phyloP scores from a whole-genome alignment of 2,797 vertebrate genomes.

The Fringilla coelebs region DNA sequence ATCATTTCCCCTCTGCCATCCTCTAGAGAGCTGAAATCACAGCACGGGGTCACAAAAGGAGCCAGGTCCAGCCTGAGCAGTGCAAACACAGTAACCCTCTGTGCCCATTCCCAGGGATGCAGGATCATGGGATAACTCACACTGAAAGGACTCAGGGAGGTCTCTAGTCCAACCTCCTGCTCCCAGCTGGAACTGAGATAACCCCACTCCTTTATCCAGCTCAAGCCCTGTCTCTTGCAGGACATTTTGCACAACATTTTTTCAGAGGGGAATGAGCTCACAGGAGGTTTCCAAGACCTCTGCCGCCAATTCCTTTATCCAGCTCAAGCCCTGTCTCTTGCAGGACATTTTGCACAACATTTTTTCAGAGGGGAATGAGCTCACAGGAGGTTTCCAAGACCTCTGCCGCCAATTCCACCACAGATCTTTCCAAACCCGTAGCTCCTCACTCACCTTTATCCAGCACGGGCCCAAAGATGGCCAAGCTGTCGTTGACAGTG shows the following conservation, averaged over 20 bases:
- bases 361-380: background rate
- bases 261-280: background rate
- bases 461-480: constrained; percentile 95
- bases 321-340: background rate
- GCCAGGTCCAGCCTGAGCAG: background rate
- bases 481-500: constrained; percentile 90
- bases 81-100: background rate
- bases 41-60: background rate
- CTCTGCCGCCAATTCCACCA: background rate
- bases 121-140: background rate
- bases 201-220: background rate
- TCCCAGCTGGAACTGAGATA: background rate
- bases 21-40: background rate
- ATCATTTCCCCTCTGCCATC: background rate
- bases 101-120: background rate
- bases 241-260: background rate
- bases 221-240: background rate
- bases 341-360: background rate
- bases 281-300: background rate
- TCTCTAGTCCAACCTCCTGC: background rate
- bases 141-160: background rate
- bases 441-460: constrained; percentile 86
- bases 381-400: background rate
- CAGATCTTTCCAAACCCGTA: accelerated
- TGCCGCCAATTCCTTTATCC: background rate